A percentile compares a stretch with the other conserved stretches of the same genome.
These are phyloP conservation scores for Phyto melanocephala DNA, from an alignment of 2,888 invertebrate species.

Conservation along the genomic window DNA sequence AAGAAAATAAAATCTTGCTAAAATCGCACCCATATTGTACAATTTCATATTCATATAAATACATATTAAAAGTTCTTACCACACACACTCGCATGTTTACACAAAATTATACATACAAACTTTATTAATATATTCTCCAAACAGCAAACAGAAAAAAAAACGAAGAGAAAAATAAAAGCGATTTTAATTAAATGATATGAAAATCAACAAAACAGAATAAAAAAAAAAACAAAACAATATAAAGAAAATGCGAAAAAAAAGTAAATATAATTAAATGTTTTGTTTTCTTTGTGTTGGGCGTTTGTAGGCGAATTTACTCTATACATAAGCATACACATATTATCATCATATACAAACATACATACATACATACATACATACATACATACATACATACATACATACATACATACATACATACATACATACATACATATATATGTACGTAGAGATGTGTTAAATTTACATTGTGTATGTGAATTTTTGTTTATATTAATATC, in stretches of 20 bases:
- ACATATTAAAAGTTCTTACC: neutral
- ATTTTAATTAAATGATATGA: slow-evolving; percentile 70
- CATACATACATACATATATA: neutral
- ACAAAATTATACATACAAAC: neutral
- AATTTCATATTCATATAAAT: neutral
- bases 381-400: neutral
- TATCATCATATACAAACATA: neutral
- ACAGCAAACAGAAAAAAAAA: slow-evolving; percentile 26
- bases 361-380: neutral
- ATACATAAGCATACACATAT: neutral
- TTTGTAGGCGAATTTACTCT: slow-evolving; percentile 59
- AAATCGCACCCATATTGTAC: slow-evolving; percentile 46
- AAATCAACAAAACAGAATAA: slow-evolving; percentile 57
- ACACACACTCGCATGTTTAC: neutral
- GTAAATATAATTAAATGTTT: slow-evolving; percentile 62
- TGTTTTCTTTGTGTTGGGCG: slow-evolving; percentile 49
- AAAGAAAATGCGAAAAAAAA: slow-evolving; percentile 31
- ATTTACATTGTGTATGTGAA: neutral
- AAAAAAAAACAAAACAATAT: slow-evolving; percentile 9
- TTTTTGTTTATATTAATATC: neutral
- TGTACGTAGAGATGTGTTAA: neutral
- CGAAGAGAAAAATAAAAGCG: slow-evolving; percentile 62
- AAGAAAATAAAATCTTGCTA: neutral
- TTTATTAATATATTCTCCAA: slow-evolving; percentile 31
- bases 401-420: neutral